phyloP scores from a whole-genome alignment of 2,797 vertebrate genomes.

The Hozukius guyotensis region DNA sequence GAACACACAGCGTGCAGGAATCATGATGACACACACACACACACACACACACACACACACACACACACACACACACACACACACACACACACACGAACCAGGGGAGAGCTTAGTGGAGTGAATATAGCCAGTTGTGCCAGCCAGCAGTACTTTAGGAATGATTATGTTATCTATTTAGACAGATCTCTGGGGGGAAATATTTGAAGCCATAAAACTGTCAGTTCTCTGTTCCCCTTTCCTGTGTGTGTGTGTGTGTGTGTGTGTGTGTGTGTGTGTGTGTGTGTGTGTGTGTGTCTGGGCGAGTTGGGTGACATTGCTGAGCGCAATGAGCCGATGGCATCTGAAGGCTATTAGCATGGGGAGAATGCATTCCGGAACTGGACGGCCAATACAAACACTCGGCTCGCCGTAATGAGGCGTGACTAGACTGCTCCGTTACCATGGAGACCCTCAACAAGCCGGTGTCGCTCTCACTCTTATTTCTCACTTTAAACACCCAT shows the following conservation, averaged over 20 bases:
- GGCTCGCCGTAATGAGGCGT: slow-evolving; percentile 80
- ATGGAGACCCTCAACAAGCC: slow-evolving; percentile 75
- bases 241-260: slow-evolving; percentile 6
- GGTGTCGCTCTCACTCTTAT: slow-evolving; percentile 10
- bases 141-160: slow-evolving; percentile 54
- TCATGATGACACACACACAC: slow-evolving; percentile 1
- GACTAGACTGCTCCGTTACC: slow-evolving; percentile 78
- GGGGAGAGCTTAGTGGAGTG: slow-evolving; percentile 35
- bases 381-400: slow-evolving; percentile 78
- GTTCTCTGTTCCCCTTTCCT: slow-evolving; percentile 30
- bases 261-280: slow-evolving; percentile 14
- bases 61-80: slow-evolving; percentile 15
- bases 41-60: slow-evolving; percentile 13
- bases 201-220: slow-evolving; percentile 69
- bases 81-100: slow-evolving; percentile 10
- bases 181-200: slow-evolving; percentile 68
- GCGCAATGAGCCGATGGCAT: slow-evolving; percentile 78
- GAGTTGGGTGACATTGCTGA: slow-evolving; percentile 70
- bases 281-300: slow-evolving; percentile 19
- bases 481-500: slow-evolving; percentile 30
- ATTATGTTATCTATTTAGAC: slow-evolving; percentile 75
- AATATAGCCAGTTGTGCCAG: slow-evolving; percentile 51
- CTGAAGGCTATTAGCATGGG: slow-evolving; percentile 82
- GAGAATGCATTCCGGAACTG: slow-evolving; percentile 82
- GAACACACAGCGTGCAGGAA: neutral